Percentiles rank a stretch among this genome's conserved stretches.
phyloP scores from a whole-genome alignment of 2,888 invertebrate genomes.

The Syrphus vitripennis region DNA sequence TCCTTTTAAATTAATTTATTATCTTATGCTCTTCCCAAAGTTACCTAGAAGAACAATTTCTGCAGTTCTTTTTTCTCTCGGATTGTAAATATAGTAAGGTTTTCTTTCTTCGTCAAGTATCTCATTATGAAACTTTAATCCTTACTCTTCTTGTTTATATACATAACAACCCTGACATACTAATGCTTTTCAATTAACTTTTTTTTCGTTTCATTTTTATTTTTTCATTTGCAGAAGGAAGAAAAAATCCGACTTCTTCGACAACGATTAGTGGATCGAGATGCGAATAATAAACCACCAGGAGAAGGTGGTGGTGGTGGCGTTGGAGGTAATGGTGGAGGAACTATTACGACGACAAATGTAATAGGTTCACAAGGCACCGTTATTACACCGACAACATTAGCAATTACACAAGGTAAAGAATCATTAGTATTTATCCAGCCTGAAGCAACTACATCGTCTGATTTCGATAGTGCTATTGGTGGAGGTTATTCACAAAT shows the following conservation, averaged over 20 bases:
- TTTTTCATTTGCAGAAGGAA: slow-evolving; percentile 87
- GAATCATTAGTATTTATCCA: slow-evolving; percentile 84
- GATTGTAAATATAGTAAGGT: not conserved
- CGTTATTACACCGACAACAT: slow-evolving; percentile 83
- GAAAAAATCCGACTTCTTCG: slow-evolving; percentile 92
- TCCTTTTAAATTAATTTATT: too few species aligned
- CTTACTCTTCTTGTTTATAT: not conserved
- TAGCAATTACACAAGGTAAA: slow-evolving; percentile 87
- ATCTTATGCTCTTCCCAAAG: too few species aligned
- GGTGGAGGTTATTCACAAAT: slow-evolving; percentile 86
- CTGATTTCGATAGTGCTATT: slow-evolving; percentile 86
- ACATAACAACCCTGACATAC: not conserved
- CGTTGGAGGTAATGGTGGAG: slow-evolving; percentile 64
- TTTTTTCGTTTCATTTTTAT: not conserved
- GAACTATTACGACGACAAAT: slow-evolving; percentile 76
- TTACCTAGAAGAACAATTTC: not conserved
- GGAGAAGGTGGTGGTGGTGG: slow-evolving; percentile 75
- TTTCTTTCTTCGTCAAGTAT: not conserved
- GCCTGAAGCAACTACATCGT: slow-evolving; percentile 88
- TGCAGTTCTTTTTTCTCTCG: not conserved
- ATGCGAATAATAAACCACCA: slow-evolving; percentile 83
- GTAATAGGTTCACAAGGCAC: slow-evolving; percentile 80
- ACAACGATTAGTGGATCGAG: slow-evolving; percentile 90
- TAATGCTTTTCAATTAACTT: slow-evolving; percentile 78
- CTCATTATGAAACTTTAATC: not conserved